Evolutionary conservation across 2,113 vertebrate species (phyloP).

Genomic region (Picathartes gymnocephalus): DNA sequence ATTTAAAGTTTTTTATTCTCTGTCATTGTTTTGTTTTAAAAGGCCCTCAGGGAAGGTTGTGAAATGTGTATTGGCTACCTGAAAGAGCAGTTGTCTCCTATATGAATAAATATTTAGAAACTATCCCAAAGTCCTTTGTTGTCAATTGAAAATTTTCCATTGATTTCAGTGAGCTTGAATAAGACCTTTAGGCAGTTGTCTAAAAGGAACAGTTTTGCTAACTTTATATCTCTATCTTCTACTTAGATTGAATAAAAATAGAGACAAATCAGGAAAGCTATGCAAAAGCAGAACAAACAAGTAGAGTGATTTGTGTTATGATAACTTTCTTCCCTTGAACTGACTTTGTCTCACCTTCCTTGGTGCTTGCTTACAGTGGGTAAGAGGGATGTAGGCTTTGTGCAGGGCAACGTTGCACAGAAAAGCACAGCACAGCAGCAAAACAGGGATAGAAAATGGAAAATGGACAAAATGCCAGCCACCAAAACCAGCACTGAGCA

Average conservation of each 20-base stretch:
- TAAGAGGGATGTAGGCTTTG: not conserved
- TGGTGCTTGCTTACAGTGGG: not conserved
- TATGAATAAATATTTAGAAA: constrained; percentile 2
- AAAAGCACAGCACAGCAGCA: not conserved
- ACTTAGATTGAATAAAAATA: not conserved
- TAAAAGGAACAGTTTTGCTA: constrained; percentile 1
- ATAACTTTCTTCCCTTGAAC: not conserved
- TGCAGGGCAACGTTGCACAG: not conserved
- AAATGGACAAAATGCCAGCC: not conserved
- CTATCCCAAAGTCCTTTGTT: not conserved
- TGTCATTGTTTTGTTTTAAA: constrained; percentile 28
- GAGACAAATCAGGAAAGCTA: not conserved
- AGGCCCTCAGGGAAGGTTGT: not conserved
- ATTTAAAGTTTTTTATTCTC: not conserved
- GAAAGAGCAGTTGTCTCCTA: not conserved
- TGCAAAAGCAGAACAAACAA: not conserved
- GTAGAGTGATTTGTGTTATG: not conserved
- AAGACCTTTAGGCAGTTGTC: not conserved
- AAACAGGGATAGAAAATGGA: not conserved
- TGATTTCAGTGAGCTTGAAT: not conserved
- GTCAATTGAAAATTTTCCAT: not conserved
- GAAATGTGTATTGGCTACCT: not conserved
- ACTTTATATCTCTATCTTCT: not conserved
- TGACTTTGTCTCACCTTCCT: not conserved
- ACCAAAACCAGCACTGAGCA: not conserved